phyloP scores from a whole-genome alignment of 2,888 invertebrate genomes.

The Orchesella flavescens region DNA sequence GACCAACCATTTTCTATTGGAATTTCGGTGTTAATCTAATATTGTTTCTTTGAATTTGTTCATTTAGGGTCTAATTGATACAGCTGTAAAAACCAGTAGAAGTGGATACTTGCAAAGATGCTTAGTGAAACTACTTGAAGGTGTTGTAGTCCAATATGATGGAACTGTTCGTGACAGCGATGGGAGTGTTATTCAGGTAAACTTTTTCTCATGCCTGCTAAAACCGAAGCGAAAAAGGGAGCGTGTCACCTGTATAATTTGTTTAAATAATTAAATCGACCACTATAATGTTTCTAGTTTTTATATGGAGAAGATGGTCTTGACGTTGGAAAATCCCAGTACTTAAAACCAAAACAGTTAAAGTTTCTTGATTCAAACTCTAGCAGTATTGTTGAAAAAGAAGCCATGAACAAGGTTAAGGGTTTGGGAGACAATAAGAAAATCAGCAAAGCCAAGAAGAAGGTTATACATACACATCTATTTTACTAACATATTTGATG shows the following conservation, averaged over 20 bases:
- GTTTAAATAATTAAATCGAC: not conserved
- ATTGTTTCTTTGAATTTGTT: not conserved
- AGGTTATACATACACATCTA: slow-evolving; percentile 33
- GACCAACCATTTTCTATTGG: not conserved
- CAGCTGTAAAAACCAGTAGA: slow-evolving; percentile 98
- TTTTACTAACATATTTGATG: not conserved
- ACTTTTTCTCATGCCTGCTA: not conserved
- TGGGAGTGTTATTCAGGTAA: slow-evolving; percentile 88
- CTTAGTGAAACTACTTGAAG: slow-evolving; percentile 97
- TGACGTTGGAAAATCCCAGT: slow-evolving; percentile 91
- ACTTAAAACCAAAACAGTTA: slow-evolving; percentile 84
- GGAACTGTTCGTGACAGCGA: slow-evolving; percentile 96
- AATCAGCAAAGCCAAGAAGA: slow-evolving; percentile 72
- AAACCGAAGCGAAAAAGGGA: no score
- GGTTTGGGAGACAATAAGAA: slow-evolving; percentile 77
- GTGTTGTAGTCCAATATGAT: slow-evolving; percentile 93
- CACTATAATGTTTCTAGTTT: no score
- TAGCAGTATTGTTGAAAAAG: slow-evolving; percentile 79
- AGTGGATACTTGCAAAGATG: slow-evolving; percentile 98
- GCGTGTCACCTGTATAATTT: not conserved
- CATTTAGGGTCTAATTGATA: slow-evolving; percentile 93
- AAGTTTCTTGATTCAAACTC: slow-evolving; percentile 88
- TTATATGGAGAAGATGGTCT: slow-evolving; percentile 95
- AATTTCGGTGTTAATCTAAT: not conserved
- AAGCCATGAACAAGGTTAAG: slow-evolving; percentile 79